These are phyloP conservation scores for Merops nubicus DNA, from an alignment of 2,113 vertebrate genomes.

Conservation along the genomic window DNA sequence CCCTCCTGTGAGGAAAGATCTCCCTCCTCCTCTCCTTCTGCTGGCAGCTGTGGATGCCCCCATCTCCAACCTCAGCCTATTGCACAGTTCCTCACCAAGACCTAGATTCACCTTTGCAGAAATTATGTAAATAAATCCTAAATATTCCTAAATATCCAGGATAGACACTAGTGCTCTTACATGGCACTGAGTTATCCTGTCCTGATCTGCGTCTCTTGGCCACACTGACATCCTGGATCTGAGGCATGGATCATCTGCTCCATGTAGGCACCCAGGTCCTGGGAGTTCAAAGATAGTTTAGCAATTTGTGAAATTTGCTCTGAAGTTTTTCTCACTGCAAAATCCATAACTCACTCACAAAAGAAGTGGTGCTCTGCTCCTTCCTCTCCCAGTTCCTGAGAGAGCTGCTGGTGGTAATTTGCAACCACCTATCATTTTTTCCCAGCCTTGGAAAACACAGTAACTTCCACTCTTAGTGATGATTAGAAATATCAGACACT, in stretches of 20 bases:
- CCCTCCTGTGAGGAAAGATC: neutral
- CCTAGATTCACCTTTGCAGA: neutral
- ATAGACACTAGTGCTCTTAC: neutral
- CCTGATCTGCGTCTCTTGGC: neutral
- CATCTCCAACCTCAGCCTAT: neutral
- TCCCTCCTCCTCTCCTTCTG: neutral
- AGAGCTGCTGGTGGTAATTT: neutral
- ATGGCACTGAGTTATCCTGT: neutral
- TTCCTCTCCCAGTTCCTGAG: neutral
- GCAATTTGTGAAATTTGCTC: neutral
- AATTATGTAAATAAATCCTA: neutral
- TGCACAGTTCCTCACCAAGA: neutral
- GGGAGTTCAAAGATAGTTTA: neutral
- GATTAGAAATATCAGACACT: neutral
- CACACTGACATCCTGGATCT: neutral
- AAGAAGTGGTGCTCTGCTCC: neutral
- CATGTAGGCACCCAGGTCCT: fast-evolving
- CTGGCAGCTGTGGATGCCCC: neutral
- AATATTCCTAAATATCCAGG: neutral
- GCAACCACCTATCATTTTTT: neutral
- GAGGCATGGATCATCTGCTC: neutral
- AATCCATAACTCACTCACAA: neutral
- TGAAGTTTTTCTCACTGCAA: neutral
- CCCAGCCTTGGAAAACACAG: neutral
- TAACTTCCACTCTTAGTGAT: neutral